Conservation (phyloP, 1,140 invertebrate species). For the Phocides pigmalion region DNA sequence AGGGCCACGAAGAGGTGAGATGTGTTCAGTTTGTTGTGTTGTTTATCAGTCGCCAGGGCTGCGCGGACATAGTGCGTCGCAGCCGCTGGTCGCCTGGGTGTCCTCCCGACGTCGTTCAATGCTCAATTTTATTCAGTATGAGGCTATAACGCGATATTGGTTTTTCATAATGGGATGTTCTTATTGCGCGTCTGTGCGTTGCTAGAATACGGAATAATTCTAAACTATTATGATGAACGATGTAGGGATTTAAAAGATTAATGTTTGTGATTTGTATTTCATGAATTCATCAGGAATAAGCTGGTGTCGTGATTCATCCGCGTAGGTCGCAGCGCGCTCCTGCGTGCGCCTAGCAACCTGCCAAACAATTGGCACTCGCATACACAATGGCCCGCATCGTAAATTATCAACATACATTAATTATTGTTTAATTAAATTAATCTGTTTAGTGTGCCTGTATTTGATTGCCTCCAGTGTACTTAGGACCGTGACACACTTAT, state of each 20-base stretch:
- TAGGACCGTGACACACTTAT: constrained; percentile 18
- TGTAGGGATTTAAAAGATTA: not conserved
- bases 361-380: constrained; percentile 25
- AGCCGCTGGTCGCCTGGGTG: constrained; percentile 22
- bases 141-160: not conserved
- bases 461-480: constrained; percentile 9
- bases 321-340: constrained; percentile 37
- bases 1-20: constrained; percentile 88
- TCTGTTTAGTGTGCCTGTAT: constrained; percentile 27
- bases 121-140: constrained; percentile 1
- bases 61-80: constrained; percentile 66
- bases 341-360: constrained; percentile 31
- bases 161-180: not conserved
- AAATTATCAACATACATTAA: constrained; percentile 30
- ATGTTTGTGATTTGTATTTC: constrained; percentile 4
- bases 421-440: constrained; percentile 32
- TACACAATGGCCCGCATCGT: constrained; percentile 34
- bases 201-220: not conserved
- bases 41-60: constrained; percentile 51
- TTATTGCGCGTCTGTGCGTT: constrained; percentile 5
- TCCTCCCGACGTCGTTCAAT: not conserved
- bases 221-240: not conserved
- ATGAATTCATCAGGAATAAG: constrained; percentile 21
- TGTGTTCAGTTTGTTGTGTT: constrained; percentile 55
- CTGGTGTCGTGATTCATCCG: constrained; percentile 42